phyloP scores from a whole-genome alignment of 1,140 invertebrate species.

The Dryas iulia region DNA sequence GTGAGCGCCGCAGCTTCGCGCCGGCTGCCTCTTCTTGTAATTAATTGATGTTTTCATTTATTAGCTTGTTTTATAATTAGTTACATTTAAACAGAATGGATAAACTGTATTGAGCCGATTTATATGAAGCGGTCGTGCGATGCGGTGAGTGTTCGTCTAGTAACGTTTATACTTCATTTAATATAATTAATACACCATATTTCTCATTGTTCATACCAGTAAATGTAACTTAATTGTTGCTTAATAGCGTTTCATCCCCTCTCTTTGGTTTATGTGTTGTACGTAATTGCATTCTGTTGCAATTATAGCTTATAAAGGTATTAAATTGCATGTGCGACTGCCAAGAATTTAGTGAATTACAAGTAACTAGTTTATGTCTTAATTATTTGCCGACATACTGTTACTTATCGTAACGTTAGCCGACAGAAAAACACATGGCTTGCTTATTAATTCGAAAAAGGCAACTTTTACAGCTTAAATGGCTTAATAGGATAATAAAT shows the following conservation, averaged over 20 bases:
- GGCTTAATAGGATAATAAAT: constrained; percentile 33
- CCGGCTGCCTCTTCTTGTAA: constrained; percentile 70
- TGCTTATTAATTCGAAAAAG: constrained; percentile 29
- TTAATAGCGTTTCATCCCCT: constrained; percentile 13
- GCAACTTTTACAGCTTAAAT: constrained; percentile 26
- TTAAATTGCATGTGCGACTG: constrained; percentile 32
- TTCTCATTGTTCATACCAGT: not conserved
- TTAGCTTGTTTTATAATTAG: constrained; percentile 63
- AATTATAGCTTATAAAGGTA: constrained; percentile 27
- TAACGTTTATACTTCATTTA: constrained; percentile 8
- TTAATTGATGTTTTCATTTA: constrained; percentile 79
- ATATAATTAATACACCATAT: constrained; percentile 2
- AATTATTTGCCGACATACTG: constrained; percentile 38
- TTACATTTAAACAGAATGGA: constrained; percentile 26
- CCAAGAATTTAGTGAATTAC: constrained; percentile 41
- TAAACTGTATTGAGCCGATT: constrained; percentile 24
- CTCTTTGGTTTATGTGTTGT: constrained; percentile 13
- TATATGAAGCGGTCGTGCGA: constrained; percentile 7
- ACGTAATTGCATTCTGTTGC: constrained; percentile 31
- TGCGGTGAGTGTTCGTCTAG: constrained; percentile 20
- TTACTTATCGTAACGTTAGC: constrained; percentile 29
- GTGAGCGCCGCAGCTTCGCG: constrained; percentile 63
- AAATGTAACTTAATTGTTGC: constrained; percentile 7
- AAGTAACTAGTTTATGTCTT: constrained; percentile 39
- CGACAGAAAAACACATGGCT: constrained; percentile 19